Evolutionary conservation across 2,113 vertebrate species (phyloP).

Genomic region (Oenanthe melanoleuca): DNA sequence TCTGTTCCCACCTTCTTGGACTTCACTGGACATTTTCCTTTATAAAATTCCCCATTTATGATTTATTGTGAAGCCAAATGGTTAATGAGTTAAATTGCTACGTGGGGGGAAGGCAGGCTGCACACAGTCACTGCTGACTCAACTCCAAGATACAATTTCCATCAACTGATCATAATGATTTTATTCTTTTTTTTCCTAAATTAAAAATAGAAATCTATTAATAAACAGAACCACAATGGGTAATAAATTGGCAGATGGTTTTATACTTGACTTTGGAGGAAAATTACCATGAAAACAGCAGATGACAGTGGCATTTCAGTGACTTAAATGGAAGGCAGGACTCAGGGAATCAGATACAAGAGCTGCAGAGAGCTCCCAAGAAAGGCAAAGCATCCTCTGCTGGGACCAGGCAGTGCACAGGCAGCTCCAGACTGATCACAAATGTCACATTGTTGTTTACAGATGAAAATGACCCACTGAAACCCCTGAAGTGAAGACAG

Average conservation of each 20-base stretch:
- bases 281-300: constrained; percentile 45
- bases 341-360: neutral
- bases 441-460: neutral
- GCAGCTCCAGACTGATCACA: constrained; percentile 4
- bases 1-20: neutral
- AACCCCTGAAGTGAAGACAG: neutral
- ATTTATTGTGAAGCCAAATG: neutral
- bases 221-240: constrained; percentile 51
- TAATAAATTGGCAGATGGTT: constrained; percentile 54
- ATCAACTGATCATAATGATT: constrained; percentile 25
- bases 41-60: neutral
- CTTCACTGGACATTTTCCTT: neutral
- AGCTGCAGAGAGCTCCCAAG: constrained; percentile 16
- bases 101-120: neutral
- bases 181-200: neutral
- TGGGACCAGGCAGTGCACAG: neutral
- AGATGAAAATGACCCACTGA: neutral
- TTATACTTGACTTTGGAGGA: constrained; percentile 33
- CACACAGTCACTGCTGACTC: neutral
- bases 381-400: constrained; percentile 34
- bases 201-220: constrained; percentile 58
- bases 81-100: neutral
- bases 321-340: constrained; percentile 36
- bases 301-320: constrained; percentile 43
- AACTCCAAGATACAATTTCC: constrained; percentile 27